Conservation (phyloP, 1,140 invertebrate species). For the Drosophila orena region DNA sequence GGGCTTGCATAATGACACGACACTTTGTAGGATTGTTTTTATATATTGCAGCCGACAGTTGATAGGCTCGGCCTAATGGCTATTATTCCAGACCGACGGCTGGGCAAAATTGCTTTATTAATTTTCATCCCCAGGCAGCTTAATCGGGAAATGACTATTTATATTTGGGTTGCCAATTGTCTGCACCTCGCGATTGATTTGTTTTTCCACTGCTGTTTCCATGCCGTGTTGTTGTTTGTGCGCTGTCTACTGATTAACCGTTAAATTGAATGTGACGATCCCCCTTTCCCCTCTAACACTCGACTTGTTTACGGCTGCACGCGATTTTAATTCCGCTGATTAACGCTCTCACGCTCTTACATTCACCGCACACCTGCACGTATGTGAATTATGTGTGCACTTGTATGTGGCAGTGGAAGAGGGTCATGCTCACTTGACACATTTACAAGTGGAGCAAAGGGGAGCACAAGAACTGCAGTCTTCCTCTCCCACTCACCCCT, state of each 20-base stretch:
- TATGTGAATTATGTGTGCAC: neutral
- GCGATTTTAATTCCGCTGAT: conserved; percentile 58
- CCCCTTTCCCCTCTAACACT: conserved; percentile 35
- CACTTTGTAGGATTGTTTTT: conserved; percentile 47
- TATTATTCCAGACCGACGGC: conserved; percentile 37
- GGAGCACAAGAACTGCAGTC: conserved; percentile 45
- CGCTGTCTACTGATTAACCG: conserved; percentile 64
- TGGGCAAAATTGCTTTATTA: conserved; percentile 52
- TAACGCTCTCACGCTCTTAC: conserved; percentile 52
- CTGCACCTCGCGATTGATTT: conserved; percentile 60
- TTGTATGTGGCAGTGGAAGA: neutral
- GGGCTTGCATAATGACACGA: conserved; percentile 48
- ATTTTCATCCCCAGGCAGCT: conserved; percentile 62
- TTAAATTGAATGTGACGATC: conserved; percentile 37
- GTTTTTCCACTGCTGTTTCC: conserved; percentile 66
- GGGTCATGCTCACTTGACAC: conserved; percentile 53
- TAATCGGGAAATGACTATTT: conserved; percentile 22
- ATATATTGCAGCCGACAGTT: conserved; percentile 39
- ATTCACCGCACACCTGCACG: conserved; percentile 7
- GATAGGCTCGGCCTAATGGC: conserved; percentile 33
- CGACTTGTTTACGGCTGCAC: conserved; percentile 50
- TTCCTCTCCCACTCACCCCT: conserved; percentile 12
- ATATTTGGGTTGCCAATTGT: conserved; percentile 18
- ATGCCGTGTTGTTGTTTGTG: conserved; percentile 40
- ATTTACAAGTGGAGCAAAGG: conserved; percentile 51